These are phyloP conservation scores for Unio delphinus DNA, from an alignment of 2,888 invertebrate genomes.

Conservation along the genomic window DNA sequence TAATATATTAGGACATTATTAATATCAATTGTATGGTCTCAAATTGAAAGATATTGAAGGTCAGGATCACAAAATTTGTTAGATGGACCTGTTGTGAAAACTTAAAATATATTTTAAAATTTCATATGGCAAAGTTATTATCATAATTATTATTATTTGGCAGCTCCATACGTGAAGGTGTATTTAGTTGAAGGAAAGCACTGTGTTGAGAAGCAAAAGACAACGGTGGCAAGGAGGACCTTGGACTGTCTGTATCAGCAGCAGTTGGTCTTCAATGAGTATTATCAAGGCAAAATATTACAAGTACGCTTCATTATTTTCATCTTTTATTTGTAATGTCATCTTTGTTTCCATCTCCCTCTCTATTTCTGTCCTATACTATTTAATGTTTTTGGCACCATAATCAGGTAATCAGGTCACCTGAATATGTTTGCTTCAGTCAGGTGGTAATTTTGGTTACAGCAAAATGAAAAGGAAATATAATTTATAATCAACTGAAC, in stretches of 20 bases:
- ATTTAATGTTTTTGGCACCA: not conserved
- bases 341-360: not conserved
- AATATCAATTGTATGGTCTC: too few species aligned
- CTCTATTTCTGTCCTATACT: not conserved
- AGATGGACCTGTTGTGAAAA: too few species aligned
- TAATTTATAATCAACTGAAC: too few species aligned
- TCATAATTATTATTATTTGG: conserved; percentile 20
- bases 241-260: conserved; percentile 98
- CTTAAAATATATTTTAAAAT: too few species aligned
- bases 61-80: too few species aligned
- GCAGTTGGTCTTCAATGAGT: conserved; percentile 93
- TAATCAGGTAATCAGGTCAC: not conserved
- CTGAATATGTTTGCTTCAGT: not conserved
- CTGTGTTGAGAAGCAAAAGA: conserved; percentile 98
- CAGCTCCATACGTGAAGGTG: conserved; percentile 98
- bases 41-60: too few species aligned
- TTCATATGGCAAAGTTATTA: too few species aligned
- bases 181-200: conserved; percentile 98
- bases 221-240: conserved; percentile 91
- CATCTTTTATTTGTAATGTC: not conserved
- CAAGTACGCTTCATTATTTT: conserved; percentile 79
- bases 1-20: too few species aligned
- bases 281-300: conserved; percentile 92
- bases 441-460: too few species aligned
- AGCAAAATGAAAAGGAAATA: too few species aligned